Conservation (phyloP, 2,888 invertebrate genomes). For the Eustalomyia histrio region DNA sequence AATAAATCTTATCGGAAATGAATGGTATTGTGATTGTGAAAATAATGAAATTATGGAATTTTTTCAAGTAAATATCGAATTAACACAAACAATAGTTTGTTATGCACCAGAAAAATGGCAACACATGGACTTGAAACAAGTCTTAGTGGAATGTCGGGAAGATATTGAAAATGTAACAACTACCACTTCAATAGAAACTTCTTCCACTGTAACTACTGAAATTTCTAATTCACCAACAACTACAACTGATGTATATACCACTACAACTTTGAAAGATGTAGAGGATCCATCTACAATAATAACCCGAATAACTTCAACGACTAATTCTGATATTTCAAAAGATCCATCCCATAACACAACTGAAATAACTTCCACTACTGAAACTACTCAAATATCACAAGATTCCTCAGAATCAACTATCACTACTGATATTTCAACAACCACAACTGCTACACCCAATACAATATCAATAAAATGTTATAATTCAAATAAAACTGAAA, state of each 20-base stretch:
- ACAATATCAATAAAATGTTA: background rate
- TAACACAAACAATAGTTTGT: slow-evolving; percentile 26
- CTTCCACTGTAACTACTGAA: background rate
- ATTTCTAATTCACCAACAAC: background rate
- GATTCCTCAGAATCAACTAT: background rate
- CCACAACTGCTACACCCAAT: background rate
- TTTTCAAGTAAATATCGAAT: background rate
- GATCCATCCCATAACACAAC: background rate
- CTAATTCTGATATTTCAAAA: background rate
- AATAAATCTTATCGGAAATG: slow-evolving; percentile 17
- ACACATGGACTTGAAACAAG: background rate
- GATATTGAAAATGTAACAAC: background rate
- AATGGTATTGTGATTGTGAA: slow-evolving; percentile 49
- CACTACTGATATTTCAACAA: background rate
- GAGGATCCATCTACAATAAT: background rate
- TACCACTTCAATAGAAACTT: background rate
- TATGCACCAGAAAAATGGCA: slow-evolving; percentile 13
- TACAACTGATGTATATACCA: background rate
- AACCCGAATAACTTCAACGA: background rate
- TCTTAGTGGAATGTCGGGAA: background rate
- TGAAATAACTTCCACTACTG: background rate
- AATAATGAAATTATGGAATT: slow-evolving; percentile 28
- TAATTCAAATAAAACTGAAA: background rate
- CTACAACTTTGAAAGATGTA: background rate
- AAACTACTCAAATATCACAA: background rate